These are phyloP conservation scores for Carollia perspicillata DNA, from an alignment of 2,113 vertebrate species.

Conservation along the genomic window DNA sequence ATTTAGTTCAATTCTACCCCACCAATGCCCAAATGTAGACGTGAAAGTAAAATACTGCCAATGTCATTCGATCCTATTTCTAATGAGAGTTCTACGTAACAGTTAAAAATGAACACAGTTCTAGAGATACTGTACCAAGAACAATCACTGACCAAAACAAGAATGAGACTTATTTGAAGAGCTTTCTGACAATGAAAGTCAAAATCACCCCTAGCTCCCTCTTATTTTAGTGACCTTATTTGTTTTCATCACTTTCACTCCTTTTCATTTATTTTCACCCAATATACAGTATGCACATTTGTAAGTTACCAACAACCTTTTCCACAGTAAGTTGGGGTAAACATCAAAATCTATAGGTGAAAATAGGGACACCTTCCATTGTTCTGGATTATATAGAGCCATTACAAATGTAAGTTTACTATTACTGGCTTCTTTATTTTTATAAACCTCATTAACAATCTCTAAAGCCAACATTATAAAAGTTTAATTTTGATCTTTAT, in stretches of 20 bases:
- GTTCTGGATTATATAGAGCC: not conserved
- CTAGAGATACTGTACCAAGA: not conserved
- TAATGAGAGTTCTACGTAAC: not conserved
- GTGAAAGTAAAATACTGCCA: not conserved
- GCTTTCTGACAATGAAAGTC: not conserved
- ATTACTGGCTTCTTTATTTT: not conserved
- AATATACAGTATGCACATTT: not conserved
- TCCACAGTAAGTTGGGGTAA: not conserved
- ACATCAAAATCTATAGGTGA: not conserved
- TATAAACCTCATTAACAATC: not conserved
- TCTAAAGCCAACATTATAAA: not conserved
- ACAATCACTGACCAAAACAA: not conserved
- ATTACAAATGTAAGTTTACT: constrained; percentile 9
- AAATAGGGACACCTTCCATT: not conserved
- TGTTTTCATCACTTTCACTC: not conserved
- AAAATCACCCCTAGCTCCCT: not conserved
- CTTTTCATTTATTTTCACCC: not conserved
- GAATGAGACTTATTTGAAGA: not conserved
- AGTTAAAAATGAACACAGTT: not conserved
- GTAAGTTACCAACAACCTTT: not conserved
- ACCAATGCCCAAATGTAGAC: constrained; percentile 30
- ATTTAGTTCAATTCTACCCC: constrained; percentile 39
- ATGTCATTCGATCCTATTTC: not conserved
- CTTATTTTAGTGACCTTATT: not conserved
- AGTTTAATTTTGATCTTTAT: not conserved